Evolutionary conservation across 2,113 vertebrate species (phyloP), one percentile per base, ranked within the genome.

Genomic region (Istiophorus platypterus): DNA sequence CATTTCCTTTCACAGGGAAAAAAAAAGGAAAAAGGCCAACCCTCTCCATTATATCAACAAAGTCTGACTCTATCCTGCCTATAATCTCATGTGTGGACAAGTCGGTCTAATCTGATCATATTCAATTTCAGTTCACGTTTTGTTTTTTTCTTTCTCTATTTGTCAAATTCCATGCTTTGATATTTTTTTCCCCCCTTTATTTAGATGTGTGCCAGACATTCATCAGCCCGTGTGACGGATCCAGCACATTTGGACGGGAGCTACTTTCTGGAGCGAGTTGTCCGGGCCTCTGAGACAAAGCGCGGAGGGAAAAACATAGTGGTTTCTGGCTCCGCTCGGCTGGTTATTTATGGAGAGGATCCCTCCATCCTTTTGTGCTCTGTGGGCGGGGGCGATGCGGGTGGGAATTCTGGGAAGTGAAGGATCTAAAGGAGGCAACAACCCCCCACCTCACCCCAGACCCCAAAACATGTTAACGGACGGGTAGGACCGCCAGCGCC

Each of bases 341-440:
- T 69, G 86, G 89, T 93, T 93, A 92, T 95, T 94, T 92, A 94
- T 92, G 93, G 93, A 93, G 88, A 86, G 84, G 80, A 92, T 93
- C 90, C 90, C 91, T 91, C 91, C 89, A 86, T 93, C 88, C 88
- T 85, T 89, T 88, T 91, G 89, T 90, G 91, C 86, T 92, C 81
- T 88, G 87, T 57, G 88, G 92, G 86, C 81, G 81, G 83, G 39
- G 75, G 81, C 80, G 27, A 90, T 88, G 90, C 82, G 81, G 91
- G 88, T 84, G 88, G 93, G 84, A 90, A 88, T 93, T 93, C 86
- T 85, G 86, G 92, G 90, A 93, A 92, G 65, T 72, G 71, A 70
- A 73, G 79, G 77, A 84, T 88, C 75, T 76, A 86, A 90, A 84
- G 49, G 66, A 87, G 80, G 81, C 79, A 52, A 77, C 71, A 27